Conservation (phyloP, 2,888 invertebrate species). For the Fragum whitleyi region DNA sequence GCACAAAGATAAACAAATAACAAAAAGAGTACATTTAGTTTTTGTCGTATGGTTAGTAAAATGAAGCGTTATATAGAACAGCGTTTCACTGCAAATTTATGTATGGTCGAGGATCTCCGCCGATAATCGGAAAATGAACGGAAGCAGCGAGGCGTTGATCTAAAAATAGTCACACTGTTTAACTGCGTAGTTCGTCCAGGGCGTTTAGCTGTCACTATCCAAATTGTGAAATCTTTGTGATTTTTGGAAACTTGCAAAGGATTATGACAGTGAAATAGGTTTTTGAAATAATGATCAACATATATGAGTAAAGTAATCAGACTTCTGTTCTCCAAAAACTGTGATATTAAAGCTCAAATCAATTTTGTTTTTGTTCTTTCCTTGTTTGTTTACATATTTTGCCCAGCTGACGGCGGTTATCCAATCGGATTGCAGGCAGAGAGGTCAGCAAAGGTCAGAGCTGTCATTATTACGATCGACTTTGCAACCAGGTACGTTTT, state of each 20-base stretch:
- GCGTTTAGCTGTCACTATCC: neutral
- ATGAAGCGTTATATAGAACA: no score
- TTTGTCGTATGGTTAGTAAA: no score
- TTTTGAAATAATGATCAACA: neutral
- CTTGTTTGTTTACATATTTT: slow-evolving; percentile 37
- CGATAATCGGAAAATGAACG: no score
- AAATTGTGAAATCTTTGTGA: neutral
- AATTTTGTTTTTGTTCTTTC: slow-evolving; percentile 12
- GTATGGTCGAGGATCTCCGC: no score
- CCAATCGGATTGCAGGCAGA: slow-evolving; percentile 22
- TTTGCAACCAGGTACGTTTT: slow-evolving; percentile 11
- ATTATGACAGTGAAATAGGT: neutral
- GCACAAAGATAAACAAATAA: no score
- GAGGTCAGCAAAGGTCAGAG: slow-evolving; percentile 25
- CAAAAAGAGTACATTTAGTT: no score
- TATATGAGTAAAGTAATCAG: no score
- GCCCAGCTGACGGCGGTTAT: slow-evolving; percentile 36
- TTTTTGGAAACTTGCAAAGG: neutral
- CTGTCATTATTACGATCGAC: slow-evolving; percentile 19
- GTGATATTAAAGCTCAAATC: neutral
- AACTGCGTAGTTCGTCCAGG: slow-evolving; percentile 13
- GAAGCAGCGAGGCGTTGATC: no score
- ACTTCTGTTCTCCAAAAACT: neutral
- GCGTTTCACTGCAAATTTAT: no score
- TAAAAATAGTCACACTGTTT: no score